phyloP scores from a whole-genome alignment of 2,888 invertebrate genomes.

The Leucophora obtusa region DNA sequence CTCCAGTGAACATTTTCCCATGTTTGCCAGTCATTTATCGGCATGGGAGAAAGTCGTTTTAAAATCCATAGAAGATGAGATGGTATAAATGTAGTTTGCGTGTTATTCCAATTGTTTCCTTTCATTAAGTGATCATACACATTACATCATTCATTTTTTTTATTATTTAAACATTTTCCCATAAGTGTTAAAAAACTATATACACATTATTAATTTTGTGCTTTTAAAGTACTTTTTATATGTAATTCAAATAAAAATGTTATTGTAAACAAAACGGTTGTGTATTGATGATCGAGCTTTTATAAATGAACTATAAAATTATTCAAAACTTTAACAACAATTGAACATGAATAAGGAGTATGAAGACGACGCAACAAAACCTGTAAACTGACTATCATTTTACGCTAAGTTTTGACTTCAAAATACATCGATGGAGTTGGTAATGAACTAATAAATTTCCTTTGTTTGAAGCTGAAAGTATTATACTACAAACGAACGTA shows the following conservation, averaged over 20 bases:
- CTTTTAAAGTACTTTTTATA: not conserved
- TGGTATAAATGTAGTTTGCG: conserved; percentile 46
- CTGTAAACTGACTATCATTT: too few relatives aligned
- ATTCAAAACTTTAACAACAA: too few relatives aligned
- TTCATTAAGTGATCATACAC: not conserved
- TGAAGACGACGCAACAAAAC: too few relatives aligned
- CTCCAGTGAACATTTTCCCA: conserved; percentile 82
- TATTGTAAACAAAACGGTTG: conserved; percentile 19
- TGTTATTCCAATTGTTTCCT: conserved; percentile 10
- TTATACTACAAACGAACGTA: too few relatives aligned
- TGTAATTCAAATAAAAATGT: not conserved
- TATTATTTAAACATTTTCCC: conserved; percentile 15
- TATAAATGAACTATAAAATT: too few relatives aligned
- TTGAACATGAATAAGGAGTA: too few relatives aligned
- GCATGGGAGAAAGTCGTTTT: conserved; percentile 78
- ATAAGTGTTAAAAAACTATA: not conserved
- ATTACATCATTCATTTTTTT: conserved; percentile 10
- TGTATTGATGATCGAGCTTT: not conserved
- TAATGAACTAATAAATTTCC: too few relatives aligned
- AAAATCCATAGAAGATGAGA: conserved; percentile 65
- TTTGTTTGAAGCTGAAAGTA: too few relatives aligned
- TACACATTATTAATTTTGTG: not conserved
- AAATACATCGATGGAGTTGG: too few relatives aligned
- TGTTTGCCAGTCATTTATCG: conserved; percentile 82
- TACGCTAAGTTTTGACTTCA: too few relatives aligned